Evolutionary conservation across 2,797 vertebrate genomes (phyloP).

Genomic region (Fistularia commersonii): DNA sequence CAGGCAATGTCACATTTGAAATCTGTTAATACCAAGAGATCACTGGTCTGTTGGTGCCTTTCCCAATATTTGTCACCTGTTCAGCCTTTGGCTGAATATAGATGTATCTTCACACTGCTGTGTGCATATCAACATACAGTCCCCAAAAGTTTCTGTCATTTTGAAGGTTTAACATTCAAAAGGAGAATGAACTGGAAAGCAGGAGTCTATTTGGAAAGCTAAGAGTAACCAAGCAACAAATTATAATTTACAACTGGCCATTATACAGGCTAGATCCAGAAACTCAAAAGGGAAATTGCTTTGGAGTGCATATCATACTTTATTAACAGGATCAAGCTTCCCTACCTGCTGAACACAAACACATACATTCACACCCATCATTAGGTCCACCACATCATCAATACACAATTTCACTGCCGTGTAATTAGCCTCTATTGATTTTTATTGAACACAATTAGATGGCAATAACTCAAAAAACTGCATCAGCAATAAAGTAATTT

Average conservation of each 20-base stretch:
- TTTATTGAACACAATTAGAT: conserved; percentile 53
- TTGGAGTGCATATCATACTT: background rate
- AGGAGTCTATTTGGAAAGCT: background rate
- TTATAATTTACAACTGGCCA: background rate
- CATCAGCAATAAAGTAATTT: conserved; percentile 50
- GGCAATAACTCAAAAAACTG: conserved; percentile 44
- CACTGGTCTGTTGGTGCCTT: no score
- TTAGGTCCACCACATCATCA: conserved; percentile 44
- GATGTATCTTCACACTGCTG: no score
- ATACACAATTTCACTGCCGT: conserved; percentile 49
- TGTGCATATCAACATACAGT: no score
- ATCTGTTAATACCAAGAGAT: no score
- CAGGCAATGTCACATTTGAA: no score
- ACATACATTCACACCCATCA: conserved; percentile 33
- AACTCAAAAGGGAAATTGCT: background rate
- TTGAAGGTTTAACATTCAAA: no score
- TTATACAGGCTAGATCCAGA: background rate
- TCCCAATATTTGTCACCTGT: no score
- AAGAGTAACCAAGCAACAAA: conserved; percentile 1
- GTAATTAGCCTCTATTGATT: conserved; percentile 67
- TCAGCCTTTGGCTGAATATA: no score
- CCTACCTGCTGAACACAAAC: background rate
- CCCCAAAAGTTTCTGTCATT: no score
- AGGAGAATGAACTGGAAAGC: background rate
- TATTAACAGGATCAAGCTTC: background rate